Base-by-base conservation (phyloP, 1,140 invertebrate genomes). In the Euwallacea similis region DNA sequence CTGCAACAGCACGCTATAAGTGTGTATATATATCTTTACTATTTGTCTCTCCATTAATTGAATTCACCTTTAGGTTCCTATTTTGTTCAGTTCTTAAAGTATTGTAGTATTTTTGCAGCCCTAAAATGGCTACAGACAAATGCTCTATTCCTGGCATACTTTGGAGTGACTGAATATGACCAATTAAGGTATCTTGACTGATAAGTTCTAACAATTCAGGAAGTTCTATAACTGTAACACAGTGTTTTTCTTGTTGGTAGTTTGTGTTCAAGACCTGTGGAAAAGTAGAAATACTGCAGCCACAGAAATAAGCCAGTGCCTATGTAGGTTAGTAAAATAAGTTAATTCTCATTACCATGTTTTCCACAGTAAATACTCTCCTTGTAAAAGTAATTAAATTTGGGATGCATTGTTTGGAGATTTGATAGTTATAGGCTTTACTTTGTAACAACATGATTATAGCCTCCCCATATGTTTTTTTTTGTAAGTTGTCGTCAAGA, bases 311-410 rank as follows among this genome's bases (percentile, higher is more conserved):
- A 33, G 21, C 21, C 21, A 33, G 21, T 33, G 21, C 21, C 21
- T 33, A 33, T 33, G 21, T 33, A 33, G 21, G 21, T 33, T 33
- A 33, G 4, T 76, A 68, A 33, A 79, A 70, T 15, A 73, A 33
- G 4, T 33, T 4, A 56, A 7, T 77, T 66, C 33, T 77, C 58
- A 63, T 61, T 21, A 75, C 56, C 58, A 68, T 47, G 71, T 81
- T 66, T 11, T 66, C 21, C 16, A 71, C 61, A 9, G 79, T 42
- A 64, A 81, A 79, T 7, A 78, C 42, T 21, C 69, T 79, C 77
- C 82, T 81, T 42, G 64, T 81, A 84, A 87, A 88, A 7, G 81
- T 77, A 11, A 88, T 79, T 42, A 81, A 81, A 16, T 77, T 79
- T 47, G 81, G 78, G 72, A 83, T 77, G n/a, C 78, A 42, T 70